phyloP scores from a whole-genome alignment of 2,797 vertebrate genomes.

The Sebastes glaucus region DNA sequence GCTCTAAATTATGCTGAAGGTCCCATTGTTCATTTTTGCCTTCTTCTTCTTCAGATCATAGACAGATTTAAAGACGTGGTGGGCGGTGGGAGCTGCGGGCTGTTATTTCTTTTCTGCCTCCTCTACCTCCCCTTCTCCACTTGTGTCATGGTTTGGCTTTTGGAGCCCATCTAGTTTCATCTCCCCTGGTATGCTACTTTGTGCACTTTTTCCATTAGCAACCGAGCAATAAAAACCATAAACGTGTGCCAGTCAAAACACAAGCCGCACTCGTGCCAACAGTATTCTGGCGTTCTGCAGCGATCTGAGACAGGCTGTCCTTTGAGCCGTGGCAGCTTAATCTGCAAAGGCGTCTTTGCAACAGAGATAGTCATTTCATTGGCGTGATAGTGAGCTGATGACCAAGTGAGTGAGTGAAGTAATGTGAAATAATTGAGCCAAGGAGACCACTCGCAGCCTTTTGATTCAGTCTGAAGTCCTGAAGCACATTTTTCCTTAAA shows the following conservation, averaged over 20 bases:
- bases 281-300: conserved; percentile 22
- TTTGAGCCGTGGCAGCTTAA: conserved; percentile 19
- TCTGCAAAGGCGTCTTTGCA: conserved; percentile 28
- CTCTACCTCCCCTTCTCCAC: conserved; percentile 41
- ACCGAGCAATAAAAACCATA: conserved; percentile 10
- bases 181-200: conserved; percentile 32
- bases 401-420: background rate
- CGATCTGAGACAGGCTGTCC: conserved; percentile 34
- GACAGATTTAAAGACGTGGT: conserved; percentile 67
- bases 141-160: conserved; percentile 47
- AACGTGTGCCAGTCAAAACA: conserved; percentile 28
- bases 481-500: background rate
- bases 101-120: conserved; percentile 49
- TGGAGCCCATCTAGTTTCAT: conserved; percentile 44
- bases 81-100: conserved; percentile 59
- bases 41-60: conserved; percentile 71
- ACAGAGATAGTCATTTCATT: conserved; percentile 21
- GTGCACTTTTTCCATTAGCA: conserved; percentile 17
- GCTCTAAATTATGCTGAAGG: conserved; percentile 73
- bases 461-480: background rate
- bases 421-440: conserved; percentile 12
- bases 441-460: background rate
- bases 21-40: conserved; percentile 60
- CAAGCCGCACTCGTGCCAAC: conserved; percentile 8
- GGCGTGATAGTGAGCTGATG: conserved; percentile 13